Percentiles rank a stretch among this genome's conserved stretches.
Evolutionary conservation across 2,888 invertebrate genomes (phyloP).

Genomic region (Orthosia incerta): DNA sequence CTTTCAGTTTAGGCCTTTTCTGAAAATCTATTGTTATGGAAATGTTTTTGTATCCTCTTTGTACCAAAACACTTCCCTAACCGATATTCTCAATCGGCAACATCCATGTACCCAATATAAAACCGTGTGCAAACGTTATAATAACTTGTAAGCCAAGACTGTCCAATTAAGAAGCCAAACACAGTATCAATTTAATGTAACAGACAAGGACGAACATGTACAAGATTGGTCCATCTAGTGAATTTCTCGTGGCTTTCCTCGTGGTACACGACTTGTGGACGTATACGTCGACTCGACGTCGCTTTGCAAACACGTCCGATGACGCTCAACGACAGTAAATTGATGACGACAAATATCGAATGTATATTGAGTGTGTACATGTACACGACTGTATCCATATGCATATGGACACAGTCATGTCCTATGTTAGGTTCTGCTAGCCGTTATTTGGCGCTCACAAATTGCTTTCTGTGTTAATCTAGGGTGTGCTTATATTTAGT

Average conservation of each 20-base stretch:
- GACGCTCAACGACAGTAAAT: slow-evolving; percentile 76
- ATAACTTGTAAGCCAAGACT: slow-evolving; percentile 70
- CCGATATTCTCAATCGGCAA: slow-evolving; percentile 18
- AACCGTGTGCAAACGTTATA: slow-evolving; percentile 28
- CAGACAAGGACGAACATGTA: slow-evolving; percentile 77
- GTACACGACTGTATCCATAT: slow-evolving; percentile 18
- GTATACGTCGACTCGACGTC: slow-evolving; percentile 51
- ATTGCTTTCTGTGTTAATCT: slow-evolving; percentile 53
- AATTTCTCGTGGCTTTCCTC: slow-evolving; percentile 80
- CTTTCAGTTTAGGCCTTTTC: no score
- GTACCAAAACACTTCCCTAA: slow-evolving; percentile 3
- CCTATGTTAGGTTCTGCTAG: slow-evolving; percentile 25
- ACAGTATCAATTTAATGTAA: slow-evolving; percentile 86
- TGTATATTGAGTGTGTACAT: slow-evolving; percentile 58
- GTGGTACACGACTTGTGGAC: slow-evolving; percentile 78
- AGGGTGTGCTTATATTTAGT: slow-evolving; percentile 14
- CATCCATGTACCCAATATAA: slow-evolving; percentile 24
- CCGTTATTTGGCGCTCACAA: slow-evolving; percentile 54
- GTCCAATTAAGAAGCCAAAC: slow-evolving; percentile 82
- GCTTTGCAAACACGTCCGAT: slow-evolving; percentile 78
- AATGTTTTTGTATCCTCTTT: background rate
- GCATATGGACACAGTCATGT: slow-evolving; percentile 2
- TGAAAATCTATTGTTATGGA: background rate
- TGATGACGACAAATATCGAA: slow-evolving; percentile 80
- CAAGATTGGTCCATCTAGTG: slow-evolving; percentile 80